Base-by-base conservation (phyloP, 1,140 invertebrate species). In the Bilobella aurantiaca region DNA sequence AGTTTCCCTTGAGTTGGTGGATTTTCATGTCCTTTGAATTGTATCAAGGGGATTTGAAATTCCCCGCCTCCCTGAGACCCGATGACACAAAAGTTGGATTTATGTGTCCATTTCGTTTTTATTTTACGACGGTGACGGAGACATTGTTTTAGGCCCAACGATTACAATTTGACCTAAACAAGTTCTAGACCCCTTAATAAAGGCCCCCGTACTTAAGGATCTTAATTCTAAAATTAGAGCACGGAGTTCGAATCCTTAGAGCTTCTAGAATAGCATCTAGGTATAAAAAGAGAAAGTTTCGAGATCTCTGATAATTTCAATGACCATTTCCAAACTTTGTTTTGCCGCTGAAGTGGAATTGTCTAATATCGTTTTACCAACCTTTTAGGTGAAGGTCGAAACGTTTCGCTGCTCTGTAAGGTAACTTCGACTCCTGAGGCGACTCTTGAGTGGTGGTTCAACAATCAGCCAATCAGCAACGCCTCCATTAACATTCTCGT, bases 401-500 rank as follows among this genome's bases (percentile, higher is more conserved):
- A 93, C 71, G 82, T 90, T 5, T 88, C 88, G 0, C 77, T 93
- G 1, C 78, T 84, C 34, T 93, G 90, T 75, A 80, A 87, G 70
- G 87, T 91, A 0, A 83, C 85, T 16, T 88, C 89, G 18, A 81
- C 87, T 12, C 90, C 89, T 0, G 85, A 87, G 74, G 86, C 89
- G 0, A 85, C 83, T 72, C 82, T 91, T 16, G 82, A 84, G 0
- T 93, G 89, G 90, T 83, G 83, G 74, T 89, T 89, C 75, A 87
- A 89, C 73, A 88, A 87, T 1, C 64, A 70, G 28, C 67, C 63
- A 30, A 58, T 72, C 14, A 62, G 57, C 1, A 73, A 73, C 47
- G 63, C 42, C 34, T 73, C 68, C 1, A 25, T 73, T n/a, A 73
- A 70, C 30, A 70, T 70, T 47, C 27, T 70, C 25, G 75, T 73